Conservation (phyloP, 2,888 invertebrate genomes). For the Lasius fuliginosus region DNA sequence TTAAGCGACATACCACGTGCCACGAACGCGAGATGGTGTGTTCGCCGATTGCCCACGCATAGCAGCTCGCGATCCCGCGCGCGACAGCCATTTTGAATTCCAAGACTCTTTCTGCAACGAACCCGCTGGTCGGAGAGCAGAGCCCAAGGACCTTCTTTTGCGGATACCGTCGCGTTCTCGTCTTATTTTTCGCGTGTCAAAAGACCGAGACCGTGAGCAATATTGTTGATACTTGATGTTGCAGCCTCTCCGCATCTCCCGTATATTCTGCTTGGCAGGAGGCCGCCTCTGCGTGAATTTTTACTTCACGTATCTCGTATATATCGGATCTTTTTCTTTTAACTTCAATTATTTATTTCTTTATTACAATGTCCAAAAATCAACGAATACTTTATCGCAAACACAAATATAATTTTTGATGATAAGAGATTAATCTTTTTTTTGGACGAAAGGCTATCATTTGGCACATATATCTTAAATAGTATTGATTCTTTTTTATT, state of each 20-base stretch:
- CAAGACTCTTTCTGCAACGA: conserved; percentile 73
- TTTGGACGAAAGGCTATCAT: not conserved
- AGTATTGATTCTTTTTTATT: not conserved
- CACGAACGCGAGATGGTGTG: conserved; percentile 56
- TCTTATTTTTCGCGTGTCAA: conserved; percentile 83
- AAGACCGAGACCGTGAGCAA: conserved; percentile 79
- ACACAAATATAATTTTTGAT: not conserved
- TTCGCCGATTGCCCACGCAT: conserved; percentile 69
- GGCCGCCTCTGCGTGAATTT: conserved; percentile 48
- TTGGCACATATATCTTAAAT: not conserved
- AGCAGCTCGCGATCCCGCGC: conserved; percentile 62
- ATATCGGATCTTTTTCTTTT: conserved; percentile 25
- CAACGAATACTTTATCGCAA: not conserved
- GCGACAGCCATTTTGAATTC: conserved; percentile 85
- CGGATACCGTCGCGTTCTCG: conserved; percentile 72
- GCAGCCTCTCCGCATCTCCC: conserved; percentile 68
- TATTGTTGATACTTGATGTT: conserved; percentile 85
- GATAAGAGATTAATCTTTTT: not conserved
- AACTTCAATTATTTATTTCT: conserved; percentile 18
- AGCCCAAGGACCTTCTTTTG: conserved; percentile 48
- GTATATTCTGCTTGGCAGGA: conserved; percentile 64
- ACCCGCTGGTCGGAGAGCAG: conserved; percentile 27
- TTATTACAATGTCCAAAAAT: not conserved
- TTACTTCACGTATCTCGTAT: conserved; percentile 11
- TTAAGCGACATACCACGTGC: conserved; percentile 41